Percentiles rank a stretch among this genome's conserved stretches.
Conservation (phyloP, 2,888 invertebrate species). For the Leucoma salicis region DNA sequence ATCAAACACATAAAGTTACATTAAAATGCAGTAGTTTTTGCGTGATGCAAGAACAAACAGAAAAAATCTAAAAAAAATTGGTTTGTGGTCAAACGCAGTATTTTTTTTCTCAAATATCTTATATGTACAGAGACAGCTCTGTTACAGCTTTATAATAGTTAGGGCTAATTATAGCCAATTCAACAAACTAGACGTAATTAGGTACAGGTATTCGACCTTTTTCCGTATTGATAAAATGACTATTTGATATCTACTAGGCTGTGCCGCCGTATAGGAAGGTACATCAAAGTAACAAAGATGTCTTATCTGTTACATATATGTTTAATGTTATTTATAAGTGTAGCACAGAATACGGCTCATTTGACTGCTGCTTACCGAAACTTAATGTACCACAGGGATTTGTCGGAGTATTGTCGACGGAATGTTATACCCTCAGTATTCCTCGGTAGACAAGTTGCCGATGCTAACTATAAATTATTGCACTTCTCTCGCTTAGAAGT, state of each 20-base stretch:
- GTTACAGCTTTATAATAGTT: no score
- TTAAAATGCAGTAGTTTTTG: no score
- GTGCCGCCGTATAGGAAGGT: conserved; percentile 11
- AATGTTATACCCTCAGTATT: conserved; percentile 66
- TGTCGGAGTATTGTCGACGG: conserved; percentile 66
- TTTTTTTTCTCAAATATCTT: no score
- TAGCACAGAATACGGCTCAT: conserved; percentile 14
- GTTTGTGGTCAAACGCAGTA: no score
- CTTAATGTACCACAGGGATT: conserved; percentile 56
- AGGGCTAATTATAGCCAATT: no score
- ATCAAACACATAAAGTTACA: no score
- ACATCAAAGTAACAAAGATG: conserved; percentile 18
- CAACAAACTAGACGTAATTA: no score
- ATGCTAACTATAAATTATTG: conserved; percentile 57
- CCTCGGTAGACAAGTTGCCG: conserved; percentile 55
- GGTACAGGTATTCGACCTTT: not conserved
- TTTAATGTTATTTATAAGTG: conserved; percentile 8
- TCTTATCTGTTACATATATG: conserved; percentile 11
- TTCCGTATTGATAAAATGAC: not conserved
- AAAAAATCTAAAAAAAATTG: no score
- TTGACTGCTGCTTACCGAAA: conserved; percentile 24
- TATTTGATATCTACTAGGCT: conserved; percentile 17
- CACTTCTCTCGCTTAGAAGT: conserved; percentile 59
- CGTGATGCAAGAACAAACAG: no score
- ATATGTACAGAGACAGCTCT: no score